Base-by-base conservation (phyloP, 1,140 invertebrate genomes). In the Chironomus striatipennis region DNA sequence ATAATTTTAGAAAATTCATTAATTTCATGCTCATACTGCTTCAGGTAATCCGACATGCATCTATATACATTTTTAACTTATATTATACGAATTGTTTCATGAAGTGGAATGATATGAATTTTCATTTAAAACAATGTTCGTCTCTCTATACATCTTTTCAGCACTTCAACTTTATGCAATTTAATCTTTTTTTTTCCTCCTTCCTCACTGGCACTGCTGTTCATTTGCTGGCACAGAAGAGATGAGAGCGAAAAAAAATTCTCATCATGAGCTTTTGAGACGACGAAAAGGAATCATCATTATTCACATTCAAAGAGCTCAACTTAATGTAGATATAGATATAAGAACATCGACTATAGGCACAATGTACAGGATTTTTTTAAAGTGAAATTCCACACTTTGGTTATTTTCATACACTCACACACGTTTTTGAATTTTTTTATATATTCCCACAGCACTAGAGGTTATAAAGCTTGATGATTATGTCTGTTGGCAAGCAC, bases 401-500 rank as follows among this genome's bases (percentile, higher is more conserved):
- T 34, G 24, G 24, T 34, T 34, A 34, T 34, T 34, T n/a, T 34
- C 24, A 34, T 34, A 34, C 24, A 34, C 24, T 34, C 24, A 34
- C 24, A 34, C 24, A 34, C 24, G 24, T 34, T 34, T 34, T 34
- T 34, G 24, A 34, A 34, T 34, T 34, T 34, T 34, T 34, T 34
- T 34, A 2, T 34, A 34, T 2, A 34, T 34, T 34, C 24, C 24
- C 24, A 57, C 47, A 10, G n/a, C 47, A 57, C 47, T 57, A 12
- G 47, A 57, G 47, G 47, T 57, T 57, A 57, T 57, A 57, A 57
- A 57, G 47, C 47, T n/a, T 57, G 47, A 57, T 57, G 47, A 57
- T 57, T 57, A 57, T 57, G 47, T 57, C 47, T 57, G 47, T 57
- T 57, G n/a, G 47, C n/a, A 57, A 57, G 47, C 47, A 57, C 1